Percentiles rank a stretch among this genome's conserved stretches.
phyloP scores from a whole-genome alignment of 2,888 invertebrate genomes.

The Chirona hameri region DNA sequence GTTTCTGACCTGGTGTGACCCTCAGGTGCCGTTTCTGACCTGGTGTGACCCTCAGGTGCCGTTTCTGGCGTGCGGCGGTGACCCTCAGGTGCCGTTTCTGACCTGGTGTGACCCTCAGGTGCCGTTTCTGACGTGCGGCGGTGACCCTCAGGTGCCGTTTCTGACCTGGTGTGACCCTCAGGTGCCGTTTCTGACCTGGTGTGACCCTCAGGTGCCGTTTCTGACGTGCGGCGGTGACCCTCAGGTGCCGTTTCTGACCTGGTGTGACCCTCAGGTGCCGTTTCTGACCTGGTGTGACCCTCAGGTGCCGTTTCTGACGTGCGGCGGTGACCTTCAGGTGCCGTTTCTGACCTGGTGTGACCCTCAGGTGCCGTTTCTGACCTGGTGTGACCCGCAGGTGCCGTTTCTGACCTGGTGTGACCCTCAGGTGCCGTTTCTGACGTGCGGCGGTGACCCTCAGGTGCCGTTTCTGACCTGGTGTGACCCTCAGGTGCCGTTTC shows the following conservation, averaged over 20 bases:
- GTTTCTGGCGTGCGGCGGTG: no score
- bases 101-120: conserved; percentile 55
- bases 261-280: background rate
- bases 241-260: no score
- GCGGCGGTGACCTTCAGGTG: conserved; percentile 68
- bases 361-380: no score
- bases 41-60: no score
- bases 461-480: no score
- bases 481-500: background rate
- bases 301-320: conserved; percentile 80
- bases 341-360: no score
- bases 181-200: background rate
- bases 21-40: no score
- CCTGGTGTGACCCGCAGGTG: background rate
- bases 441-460: conserved; percentile 60
- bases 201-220: conserved; percentile 67
- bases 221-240: conserved; percentile 67
- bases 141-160: conserved; percentile 42
- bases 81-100: background rate
- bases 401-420: background rate
- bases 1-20: conserved; percentile 80
- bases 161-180: background rate
- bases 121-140: conserved; percentile 79
- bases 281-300: background rate
- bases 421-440: conserved; percentile 76